A percentile compares a stretch with the other conserved stretches of the same genome.
These are phyloP conservation scores for Sebastes taczanowskii DNA, from an alignment of 2,797 vertebrate genomes.

Conservation along the genomic window DNA sequence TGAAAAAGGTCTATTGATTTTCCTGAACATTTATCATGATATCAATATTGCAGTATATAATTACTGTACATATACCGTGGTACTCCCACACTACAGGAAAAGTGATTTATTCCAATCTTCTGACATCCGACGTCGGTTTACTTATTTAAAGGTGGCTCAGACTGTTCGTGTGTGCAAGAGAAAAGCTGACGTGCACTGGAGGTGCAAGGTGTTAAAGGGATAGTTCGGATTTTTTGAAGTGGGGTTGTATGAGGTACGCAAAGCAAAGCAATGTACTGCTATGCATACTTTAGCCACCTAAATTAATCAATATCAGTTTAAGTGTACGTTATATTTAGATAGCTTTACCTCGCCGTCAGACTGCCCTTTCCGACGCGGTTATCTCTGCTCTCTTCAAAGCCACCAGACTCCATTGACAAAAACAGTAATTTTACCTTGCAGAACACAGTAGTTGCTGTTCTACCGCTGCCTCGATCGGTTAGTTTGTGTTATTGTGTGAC, in stretches of 20 bases:
- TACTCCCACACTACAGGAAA: not conserved
- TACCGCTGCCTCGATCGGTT: no score
- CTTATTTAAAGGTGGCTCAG: not conserved
- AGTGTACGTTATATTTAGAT: not conserved
- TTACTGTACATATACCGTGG: not conserved
- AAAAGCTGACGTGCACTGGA: constrained; percentile 1
- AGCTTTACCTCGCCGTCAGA: not conserved
- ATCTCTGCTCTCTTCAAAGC: no score
- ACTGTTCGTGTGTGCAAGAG: not conserved
- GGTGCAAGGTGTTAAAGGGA: not conserved
- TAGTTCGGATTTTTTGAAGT: not conserved
- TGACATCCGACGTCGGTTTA: not conserved
- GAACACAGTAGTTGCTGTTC: no score
- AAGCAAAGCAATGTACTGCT: not conserved
- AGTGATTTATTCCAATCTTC: not conserved
- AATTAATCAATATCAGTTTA: no score
- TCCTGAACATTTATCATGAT: not conserved
- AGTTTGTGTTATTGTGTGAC: no score
- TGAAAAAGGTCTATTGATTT: not conserved
- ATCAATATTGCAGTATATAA: not conserved
- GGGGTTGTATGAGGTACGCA: not conserved
- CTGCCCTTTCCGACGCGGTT: no score
- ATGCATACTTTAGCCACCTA: no score
- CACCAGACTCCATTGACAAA: no score
- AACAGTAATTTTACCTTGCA: no score